A percentile compares a stretch with the other conserved stretches of the same genome.
Conservation (phyloP, 2,888 invertebrate species). For the Eristalinus sepulchralis region DNA sequence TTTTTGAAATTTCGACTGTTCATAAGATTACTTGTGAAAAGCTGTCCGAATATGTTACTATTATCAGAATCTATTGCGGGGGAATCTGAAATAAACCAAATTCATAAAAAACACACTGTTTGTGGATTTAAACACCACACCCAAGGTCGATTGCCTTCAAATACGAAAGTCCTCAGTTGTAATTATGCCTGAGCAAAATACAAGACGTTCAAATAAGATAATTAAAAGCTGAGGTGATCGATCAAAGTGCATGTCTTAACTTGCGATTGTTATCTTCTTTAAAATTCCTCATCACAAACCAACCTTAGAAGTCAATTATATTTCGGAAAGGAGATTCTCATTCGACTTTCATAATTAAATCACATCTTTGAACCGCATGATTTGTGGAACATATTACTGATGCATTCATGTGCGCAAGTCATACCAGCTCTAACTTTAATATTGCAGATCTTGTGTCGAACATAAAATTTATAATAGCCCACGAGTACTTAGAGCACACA, state of each 20-base stretch:
- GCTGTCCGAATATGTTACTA: no score
- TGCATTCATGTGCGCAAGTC: constrained; percentile 25
- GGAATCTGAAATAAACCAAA: neutral
- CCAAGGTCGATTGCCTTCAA: neutral
- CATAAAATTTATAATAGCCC: constrained; percentile 1
- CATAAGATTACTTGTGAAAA: no score
- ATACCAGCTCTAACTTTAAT: neutral
- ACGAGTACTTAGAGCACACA: constrained; percentile 7
- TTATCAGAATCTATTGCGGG: neutral
- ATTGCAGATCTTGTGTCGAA: constrained; percentile 1
- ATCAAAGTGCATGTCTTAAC: no score
- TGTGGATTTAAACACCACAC: neutral
- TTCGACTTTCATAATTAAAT: no score
- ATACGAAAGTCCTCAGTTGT: neutral
- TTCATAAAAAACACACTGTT: neutral
- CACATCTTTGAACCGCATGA: no score
- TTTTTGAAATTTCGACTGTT: no score
- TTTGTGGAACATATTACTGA: constrained; percentile 25
- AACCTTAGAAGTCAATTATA: no score
- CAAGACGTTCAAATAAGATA: no score
- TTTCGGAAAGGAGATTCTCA: no score
- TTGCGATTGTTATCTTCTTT: no score
- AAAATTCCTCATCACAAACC: no score
- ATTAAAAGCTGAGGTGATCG: no score
- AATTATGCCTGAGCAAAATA: neutral